phyloP scores from a whole-genome alignment of 2,797 vertebrate species.

The Chelon auratus region DNA sequence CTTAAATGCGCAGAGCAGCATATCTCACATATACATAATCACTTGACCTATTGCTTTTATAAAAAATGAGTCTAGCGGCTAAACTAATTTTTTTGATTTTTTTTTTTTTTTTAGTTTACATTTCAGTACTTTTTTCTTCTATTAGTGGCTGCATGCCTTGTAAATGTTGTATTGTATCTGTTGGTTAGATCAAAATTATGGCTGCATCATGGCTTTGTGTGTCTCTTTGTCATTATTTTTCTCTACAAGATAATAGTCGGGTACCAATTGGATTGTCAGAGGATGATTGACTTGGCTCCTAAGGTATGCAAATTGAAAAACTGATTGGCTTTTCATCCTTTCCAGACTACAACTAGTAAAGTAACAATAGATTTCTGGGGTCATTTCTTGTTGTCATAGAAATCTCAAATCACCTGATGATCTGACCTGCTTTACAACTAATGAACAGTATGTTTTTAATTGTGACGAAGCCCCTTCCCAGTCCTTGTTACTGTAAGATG shows the following conservation, averaged over 20 bases:
- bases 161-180: background rate
- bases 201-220: conserved; percentile 3
- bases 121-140: too few relatives aligned
- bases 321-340: background rate
- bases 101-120: too few relatives aligned
- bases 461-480: background rate
- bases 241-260: background rate
- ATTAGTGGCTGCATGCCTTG: too few relatives aligned
- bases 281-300: too few relatives aligned
- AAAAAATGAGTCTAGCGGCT: background rate
- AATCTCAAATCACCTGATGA: too few relatives aligned
- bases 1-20: background rate
- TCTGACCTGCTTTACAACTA: background rate
- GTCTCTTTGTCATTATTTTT: too few relatives aligned
- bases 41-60: background rate
- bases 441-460: conserved; percentile 5
- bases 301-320: too few relatives aligned
- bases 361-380: too few relatives aligned
- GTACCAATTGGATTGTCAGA: background rate
- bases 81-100: too few relatives aligned
- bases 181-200: background rate
- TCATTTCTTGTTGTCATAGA: too few relatives aligned
- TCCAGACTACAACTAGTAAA: background rate
- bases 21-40: background rate
- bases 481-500: background rate